Evolutionary conservation across 1,140 invertebrate genomes (phyloP).

Genomic region (Stratiolaelaps scimitus): DNA sequence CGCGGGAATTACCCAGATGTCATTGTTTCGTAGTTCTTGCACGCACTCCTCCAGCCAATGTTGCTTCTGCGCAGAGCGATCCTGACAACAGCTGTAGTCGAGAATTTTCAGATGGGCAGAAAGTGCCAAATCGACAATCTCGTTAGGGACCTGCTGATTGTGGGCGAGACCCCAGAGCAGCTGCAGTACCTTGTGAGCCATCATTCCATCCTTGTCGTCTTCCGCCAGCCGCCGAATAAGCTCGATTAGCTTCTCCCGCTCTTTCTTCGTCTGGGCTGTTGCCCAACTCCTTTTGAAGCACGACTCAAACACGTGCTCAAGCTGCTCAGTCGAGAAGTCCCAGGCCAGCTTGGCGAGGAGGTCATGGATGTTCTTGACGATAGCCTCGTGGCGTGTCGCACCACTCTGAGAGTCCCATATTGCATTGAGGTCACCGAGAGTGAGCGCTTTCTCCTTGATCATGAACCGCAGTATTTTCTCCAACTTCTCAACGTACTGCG

Average conservation of each 20-base stretch:
- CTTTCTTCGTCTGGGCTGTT: constrained; percentile 76
- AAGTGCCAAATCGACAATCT: constrained; percentile 93
- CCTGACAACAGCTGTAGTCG: constrained; percentile 90
- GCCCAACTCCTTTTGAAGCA: constrained; percentile 76
- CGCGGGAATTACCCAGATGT: constrained; percentile 80
- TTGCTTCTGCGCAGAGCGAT: constrained; percentile 87
- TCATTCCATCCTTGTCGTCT: constrained; percentile 95
- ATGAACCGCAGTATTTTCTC: constrained; percentile 94
- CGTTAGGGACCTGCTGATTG: constrained; percentile 85
- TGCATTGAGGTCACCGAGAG: constrained; percentile 76
- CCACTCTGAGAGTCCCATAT: constrained; percentile 91
- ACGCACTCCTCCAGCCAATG: constrained; percentile 91
- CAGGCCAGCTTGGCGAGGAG: constrained; percentile 88
- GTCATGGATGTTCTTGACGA: constrained; percentile 94
- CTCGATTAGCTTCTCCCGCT: constrained; percentile 86
- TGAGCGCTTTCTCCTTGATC: constrained; percentile 84
- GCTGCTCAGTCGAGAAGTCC: constrained; percentile 93
- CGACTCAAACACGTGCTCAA: constrained; percentile 93
- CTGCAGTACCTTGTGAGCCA: constrained; percentile 91
- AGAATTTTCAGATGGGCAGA: constrained; percentile 92
- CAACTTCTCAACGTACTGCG: constrained; percentile 89
- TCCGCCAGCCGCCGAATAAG: constrained; percentile 85
- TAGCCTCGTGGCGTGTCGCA: constrained; percentile 68
- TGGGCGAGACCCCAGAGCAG: constrained; percentile 94
- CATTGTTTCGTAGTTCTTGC: constrained; percentile 73